These are phyloP conservation scores for Brachionus rubens DNA, from an alignment of 1,140 invertebrate species.

Conservation along the genomic window DNA sequence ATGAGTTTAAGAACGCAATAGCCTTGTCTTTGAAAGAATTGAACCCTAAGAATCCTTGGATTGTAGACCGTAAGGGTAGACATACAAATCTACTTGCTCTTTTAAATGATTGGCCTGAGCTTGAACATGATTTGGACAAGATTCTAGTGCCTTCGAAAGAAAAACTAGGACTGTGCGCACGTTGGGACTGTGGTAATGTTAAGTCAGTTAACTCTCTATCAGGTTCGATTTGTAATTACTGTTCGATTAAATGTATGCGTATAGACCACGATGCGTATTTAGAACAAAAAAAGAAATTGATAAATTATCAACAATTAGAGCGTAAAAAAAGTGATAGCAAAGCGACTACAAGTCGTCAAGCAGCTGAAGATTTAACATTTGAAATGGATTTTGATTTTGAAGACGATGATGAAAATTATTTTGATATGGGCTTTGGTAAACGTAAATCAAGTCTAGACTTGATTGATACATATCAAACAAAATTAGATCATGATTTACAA, in stretches of 20 bases:
- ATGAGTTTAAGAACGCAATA: slow-evolving; percentile 59
- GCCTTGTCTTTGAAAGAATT: slow-evolving; percentile 62
- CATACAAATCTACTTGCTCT: slow-evolving; percentile 64
- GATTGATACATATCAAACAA: not conserved
- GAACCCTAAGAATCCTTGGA: slow-evolving; percentile 64
- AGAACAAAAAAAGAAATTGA: slow-evolving; percentile 13
- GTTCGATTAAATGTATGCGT: slow-evolving; percentile 31
- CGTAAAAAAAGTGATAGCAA: not conserved
- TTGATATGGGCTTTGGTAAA: slow-evolving; percentile 23
- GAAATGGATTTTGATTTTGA: not conserved
- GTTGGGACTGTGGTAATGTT: slow-evolving; percentile 47
- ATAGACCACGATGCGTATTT: slow-evolving; percentile 30
- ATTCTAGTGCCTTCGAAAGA: slow-evolving; percentile 48
- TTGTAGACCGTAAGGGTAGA: slow-evolving; percentile 63
- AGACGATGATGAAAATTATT: not conserved
- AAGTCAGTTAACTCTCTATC: slow-evolving; percentile 15
- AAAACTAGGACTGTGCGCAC: slow-evolving; percentile 51
- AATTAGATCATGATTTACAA: not conserved
- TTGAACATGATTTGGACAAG: slow-evolving; percentile 65
- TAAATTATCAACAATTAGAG: not conserved
- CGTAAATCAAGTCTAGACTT: not conserved
- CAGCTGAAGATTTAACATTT: not conserved
- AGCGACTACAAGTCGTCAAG: not conserved
- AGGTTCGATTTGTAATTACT: slow-evolving; percentile 36
- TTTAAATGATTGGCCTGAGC: slow-evolving; percentile 66